phyloP scores from a whole-genome alignment of 1,140 invertebrate genomes.

The Tetragonula clypearis region DNA sequence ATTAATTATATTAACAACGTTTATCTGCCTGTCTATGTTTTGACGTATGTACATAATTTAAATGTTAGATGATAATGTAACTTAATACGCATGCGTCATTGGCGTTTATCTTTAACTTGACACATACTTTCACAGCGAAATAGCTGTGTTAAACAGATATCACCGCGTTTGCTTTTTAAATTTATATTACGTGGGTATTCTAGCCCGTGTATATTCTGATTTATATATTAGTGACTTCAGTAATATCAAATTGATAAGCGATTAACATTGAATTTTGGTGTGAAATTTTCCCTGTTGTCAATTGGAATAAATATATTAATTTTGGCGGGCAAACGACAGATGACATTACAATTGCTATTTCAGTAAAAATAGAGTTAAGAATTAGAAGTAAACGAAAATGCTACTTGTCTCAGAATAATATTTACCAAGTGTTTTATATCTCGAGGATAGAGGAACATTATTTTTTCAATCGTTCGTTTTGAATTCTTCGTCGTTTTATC shows the following conservation, averaged over 20 bases:
- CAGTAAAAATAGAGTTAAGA: neutral
- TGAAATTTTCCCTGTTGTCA: neutral
- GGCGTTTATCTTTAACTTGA: conserved; percentile 1
- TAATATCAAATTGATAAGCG: neutral
- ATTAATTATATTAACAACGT: neutral
- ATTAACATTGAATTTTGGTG: neutral
- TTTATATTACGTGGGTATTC: neutral
- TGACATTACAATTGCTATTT: neutral
- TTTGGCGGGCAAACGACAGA: neutral
- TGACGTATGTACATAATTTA: conserved; percentile 2
- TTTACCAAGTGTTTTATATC: neutral
- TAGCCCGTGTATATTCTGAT: neutral
- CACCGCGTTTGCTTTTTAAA: conserved; percentile 3
- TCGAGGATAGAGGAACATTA: neutral
- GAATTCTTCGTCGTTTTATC: neutral
- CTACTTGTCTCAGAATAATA: neutral
- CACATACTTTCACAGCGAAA: neutral
- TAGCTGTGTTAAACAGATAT: neutral
- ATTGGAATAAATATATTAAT: neutral
- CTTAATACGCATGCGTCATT: neutral
- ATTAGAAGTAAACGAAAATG: neutral
- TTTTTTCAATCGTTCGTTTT: neutral
- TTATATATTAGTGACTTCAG: neutral
- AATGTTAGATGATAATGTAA: neutral
- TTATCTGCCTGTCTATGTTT: neutral